Evolutionary conservation across 2,113 vertebrate species (phyloP), one percentile per base, ranked within the genome.

Genomic region (Melanerpes formicivorus): DNA sequence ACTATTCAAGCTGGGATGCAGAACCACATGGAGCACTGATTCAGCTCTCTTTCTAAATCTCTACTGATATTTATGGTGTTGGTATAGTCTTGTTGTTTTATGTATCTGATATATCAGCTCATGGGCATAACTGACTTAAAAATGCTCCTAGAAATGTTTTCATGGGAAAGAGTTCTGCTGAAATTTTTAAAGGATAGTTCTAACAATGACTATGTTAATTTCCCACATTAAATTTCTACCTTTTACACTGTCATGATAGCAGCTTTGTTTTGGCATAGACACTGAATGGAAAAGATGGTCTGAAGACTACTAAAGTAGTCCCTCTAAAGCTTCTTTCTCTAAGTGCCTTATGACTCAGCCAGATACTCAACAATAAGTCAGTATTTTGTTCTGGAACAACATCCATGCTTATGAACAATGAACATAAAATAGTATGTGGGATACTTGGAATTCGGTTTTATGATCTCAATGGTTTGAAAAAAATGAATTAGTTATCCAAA

Each of bases 321-420:
- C 64, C 63, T 40, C 11, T 13, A 27, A 73, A 86, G 8, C 34
- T 26, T 54, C 65, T 74, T 40, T 37, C 26, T 70, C 34, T 34
- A 44, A 50, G 34, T 69, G 48, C 46, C 71, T 27, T 18, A 34
- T 73, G 74, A 67, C 46, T 92, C 52, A 56, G n/a, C 29, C 37
- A 2, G 65, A 29, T 48, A n/a, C 59, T 42, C 10, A 4, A 6
- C 4, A 27, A 54, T 40, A 65, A 12, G 13, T 44, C 30, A 10
- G 59, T n/a, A 5, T 87, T 85, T 50, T 55, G 16, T 29, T 63
- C 60, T 8, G 23, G 55, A 89, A 3, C 72, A 26, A 40, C 63
- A 27, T 50, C 73, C 2, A 1, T 14, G 64, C 3, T 0, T 4
- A 2, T 1, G 46, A 76, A 70, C 80, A 85, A 30, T 10, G 54